Evolutionary conservation across 1,140 invertebrate genomes (phyloP), one percentile per base, ranked within the genome.

Genomic region (fruit fly (Drosophila melanogaster)): DNA sequence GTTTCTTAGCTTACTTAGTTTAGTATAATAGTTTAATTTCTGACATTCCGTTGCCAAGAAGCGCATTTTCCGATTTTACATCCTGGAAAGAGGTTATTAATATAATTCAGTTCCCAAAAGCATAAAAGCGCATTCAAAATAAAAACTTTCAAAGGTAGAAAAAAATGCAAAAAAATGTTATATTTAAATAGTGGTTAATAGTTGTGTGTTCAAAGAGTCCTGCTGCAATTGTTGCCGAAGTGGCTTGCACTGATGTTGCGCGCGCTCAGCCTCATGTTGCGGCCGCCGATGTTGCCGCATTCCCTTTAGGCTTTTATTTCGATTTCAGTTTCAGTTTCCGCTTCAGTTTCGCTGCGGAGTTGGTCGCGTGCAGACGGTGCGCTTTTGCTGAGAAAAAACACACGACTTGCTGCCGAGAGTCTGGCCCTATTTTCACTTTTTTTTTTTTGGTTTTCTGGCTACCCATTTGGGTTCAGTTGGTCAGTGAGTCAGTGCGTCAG

Each of bases 321-420:
- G 35, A 50, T 55, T 69, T 59, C 15, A 40, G 43, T 58, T 58
- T 56, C 41, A 37, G 47, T 66, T 56, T 47, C 40, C 33, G 66
- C 46, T 86, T 85, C 81, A 85, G 84, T 87, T 76, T 60, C 43
- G 70, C 66, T 76, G 71, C 65, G 57, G 76, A 87, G 83, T 69
- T 87, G 62, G 58, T 79, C 61, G 83, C 79, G 83, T 77, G 56
- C 70, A 70, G 8, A 50, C 47, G 41, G 57, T 58, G 74, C 67
- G 35, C 46, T 60, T 44, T 24, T 35, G 37, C 46, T 43, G 53
- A 14, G 8, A 50, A 30, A 50, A 30, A 50, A 46, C 35, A 14
- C 35, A 19, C 11, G 17, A 37, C 35, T 35, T 41, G 62, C 49
- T 66, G 38, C 22, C 47, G 38, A 44, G 55, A 37, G 50, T 54